phyloP scores from a whole-genome alignment of 2,888 invertebrate genomes.

The Thereva nobilitata region DNA sequence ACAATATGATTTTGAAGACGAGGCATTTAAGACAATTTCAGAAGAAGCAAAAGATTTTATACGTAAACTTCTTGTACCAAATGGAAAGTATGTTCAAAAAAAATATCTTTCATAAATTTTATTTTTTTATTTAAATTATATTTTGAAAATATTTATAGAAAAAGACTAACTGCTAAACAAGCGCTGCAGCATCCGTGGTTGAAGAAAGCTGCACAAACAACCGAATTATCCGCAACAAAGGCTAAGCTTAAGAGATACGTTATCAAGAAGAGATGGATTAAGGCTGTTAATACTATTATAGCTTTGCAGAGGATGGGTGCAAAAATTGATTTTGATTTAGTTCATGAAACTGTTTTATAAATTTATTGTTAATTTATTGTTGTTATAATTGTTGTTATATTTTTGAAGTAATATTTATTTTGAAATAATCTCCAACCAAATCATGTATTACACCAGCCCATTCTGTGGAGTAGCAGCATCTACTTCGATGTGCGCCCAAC shows the following conservation, averaged over 20 bases:
- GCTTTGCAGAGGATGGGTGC: conserved; percentile 87
- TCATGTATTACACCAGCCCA: too few relatives aligned
- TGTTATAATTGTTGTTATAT: conserved; percentile 1
- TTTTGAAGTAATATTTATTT: too few relatives aligned
- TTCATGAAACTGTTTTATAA: conserved; percentile 43
- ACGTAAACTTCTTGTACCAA: conserved; percentile 79
- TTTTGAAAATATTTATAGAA: conserved; percentile 61
- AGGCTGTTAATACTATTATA: conserved; percentile 85
- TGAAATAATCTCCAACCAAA: too few relatives aligned
- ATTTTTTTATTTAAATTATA: conserved; percentile 1
- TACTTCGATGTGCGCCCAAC: too few relatives aligned
- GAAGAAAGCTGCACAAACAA: conserved; percentile 63
- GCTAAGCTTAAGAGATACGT: conserved; percentile 84
- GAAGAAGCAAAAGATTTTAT: conserved; percentile 93
- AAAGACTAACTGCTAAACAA: conserved; percentile 71
- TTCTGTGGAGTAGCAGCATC: too few relatives aligned
- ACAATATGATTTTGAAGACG: conserved; percentile 91
- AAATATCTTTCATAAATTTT: conserved; percentile 45
- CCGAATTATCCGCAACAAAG: conserved; percentile 74
- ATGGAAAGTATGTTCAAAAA: conserved; percentile 86
- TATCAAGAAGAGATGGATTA: conserved; percentile 88
- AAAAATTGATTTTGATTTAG: conserved; percentile 65
- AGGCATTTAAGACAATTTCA: conserved; percentile 88
- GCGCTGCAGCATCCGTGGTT: conserved; percentile 83
- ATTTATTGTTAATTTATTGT: neutral